Conservation (phyloP, 2,888 invertebrate species). For the Actias luna region DNA sequence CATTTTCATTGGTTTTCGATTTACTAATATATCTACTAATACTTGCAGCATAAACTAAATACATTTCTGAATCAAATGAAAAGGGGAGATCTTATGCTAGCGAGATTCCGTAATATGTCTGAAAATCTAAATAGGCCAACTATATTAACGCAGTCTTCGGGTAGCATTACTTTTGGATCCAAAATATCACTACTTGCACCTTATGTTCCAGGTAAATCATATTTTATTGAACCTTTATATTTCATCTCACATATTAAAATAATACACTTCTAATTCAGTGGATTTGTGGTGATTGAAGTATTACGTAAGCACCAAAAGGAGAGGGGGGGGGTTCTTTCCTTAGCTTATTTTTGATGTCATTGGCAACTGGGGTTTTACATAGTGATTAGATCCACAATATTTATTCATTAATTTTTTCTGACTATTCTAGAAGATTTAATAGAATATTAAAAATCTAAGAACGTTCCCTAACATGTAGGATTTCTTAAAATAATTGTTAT, state of each 20-base stretch:
- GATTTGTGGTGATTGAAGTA: no score
- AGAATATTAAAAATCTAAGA: no score
- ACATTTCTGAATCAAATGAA: slow-evolving; percentile 71
- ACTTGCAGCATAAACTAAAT: slow-evolving; percentile 61
- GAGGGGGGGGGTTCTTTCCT: no score
- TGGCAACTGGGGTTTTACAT: no score
- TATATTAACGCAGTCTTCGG: slow-evolving; percentile 60
- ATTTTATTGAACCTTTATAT: background rate
- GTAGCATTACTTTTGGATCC: slow-evolving; percentile 59
- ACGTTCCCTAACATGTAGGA: no score
- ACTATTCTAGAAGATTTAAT: no score
- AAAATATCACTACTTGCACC: slow-evolving; percentile 65
- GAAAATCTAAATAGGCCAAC: slow-evolving; percentile 61
- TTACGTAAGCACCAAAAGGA: no score
- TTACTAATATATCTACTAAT: slow-evolving; percentile 6
- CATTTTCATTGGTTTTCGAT: background rate
- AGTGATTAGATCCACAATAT: no score
- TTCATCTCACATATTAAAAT: background rate
- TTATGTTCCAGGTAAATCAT: slow-evolving; percentile 55
- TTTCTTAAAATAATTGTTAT: no score
- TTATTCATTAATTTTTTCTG: no score
- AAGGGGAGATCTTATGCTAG: slow-evolving; percentile 67
- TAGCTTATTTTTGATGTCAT: no score
- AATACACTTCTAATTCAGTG: no score
- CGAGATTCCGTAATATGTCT: slow-evolving; percentile 66